Evolutionary conservation across 2,797 vertebrate genomes (phyloP).

Genomic region (Pseudochirops corinnae): DNA sequence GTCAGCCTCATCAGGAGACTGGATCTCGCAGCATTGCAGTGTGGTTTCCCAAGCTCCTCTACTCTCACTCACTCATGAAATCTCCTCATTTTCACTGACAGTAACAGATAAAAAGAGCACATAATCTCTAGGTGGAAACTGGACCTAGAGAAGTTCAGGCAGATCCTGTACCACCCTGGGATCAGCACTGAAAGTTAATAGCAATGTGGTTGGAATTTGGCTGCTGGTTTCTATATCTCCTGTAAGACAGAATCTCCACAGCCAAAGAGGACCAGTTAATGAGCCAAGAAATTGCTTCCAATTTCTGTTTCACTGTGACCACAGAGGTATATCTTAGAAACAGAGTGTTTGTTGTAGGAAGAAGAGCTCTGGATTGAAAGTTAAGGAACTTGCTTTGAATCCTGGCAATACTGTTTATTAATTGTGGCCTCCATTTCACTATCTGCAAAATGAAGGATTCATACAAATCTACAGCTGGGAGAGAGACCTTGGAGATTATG

Average conservation of each 20-base stretch:
- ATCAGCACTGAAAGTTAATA: slow-evolving; percentile 38
- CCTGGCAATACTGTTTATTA: background rate
- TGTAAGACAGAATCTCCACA: slow-evolving; percentile 12
- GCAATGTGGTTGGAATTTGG: slow-evolving; percentile 43
- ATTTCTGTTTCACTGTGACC: background rate
- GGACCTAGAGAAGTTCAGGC: slow-evolving; percentile 21
- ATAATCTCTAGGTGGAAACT: slow-evolving; percentile 22
- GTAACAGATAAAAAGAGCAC: slow-evolving; percentile 27
- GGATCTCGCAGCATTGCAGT: slow-evolving; percentile 20
- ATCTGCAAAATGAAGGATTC: background rate
- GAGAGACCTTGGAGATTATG: background rate
- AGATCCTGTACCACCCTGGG: slow-evolving; percentile 37
- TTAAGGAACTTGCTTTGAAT: background rate
- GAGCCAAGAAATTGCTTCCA: slow-evolving; percentile 41
- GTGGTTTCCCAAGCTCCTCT: slow-evolving; percentile 29
- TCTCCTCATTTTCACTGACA: slow-evolving; percentile 61
- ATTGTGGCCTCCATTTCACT: background rate
- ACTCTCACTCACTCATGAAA: slow-evolving; percentile 28
- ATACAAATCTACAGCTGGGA: background rate
- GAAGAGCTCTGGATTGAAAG: background rate
- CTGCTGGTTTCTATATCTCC: slow-evolving; percentile 52
- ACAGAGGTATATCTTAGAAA: background rate
- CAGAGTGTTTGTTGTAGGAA: background rate
- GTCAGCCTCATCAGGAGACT: slow-evolving; percentile 35
- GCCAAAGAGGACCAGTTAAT: slow-evolving; percentile 48